A percentile compares a stretch with the other conserved stretches of the same genome.
These are phyloP conservation scores for Arctia plantaginis DNA, from an alignment of 2,888 invertebrate species.

Conservation along the genomic window DNA sequence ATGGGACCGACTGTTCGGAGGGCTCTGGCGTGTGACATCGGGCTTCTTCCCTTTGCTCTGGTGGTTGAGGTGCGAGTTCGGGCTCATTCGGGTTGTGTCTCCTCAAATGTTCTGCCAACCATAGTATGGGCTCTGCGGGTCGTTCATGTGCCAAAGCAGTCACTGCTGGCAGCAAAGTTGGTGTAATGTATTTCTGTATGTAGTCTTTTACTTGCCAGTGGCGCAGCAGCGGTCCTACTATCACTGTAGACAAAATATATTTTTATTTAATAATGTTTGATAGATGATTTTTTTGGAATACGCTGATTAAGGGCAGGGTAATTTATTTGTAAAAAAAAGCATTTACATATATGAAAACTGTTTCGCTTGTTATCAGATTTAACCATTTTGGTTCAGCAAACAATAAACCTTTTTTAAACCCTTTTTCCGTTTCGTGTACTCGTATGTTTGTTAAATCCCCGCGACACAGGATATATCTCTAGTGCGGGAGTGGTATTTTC, in stretches of 20 bases:
- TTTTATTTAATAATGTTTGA: background rate
- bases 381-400: background rate
- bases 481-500: too few relatives aligned
- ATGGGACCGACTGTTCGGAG: conserved; percentile 63
- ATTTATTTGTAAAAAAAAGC: too few relatives aligned
- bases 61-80: conserved; percentile 64
- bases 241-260: conserved; percentile 86
- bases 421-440: too few relatives aligned
- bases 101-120: conserved; percentile 92
- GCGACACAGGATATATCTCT: too few relatives aligned
- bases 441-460: too few relatives aligned
- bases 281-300: background rate
- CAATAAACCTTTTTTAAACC: background rate
- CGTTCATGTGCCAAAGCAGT: conserved; percentile 89
- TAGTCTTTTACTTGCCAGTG: conserved; percentile 89
- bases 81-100: conserved; percentile 92
- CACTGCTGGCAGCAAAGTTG: conserved; percentile 87
- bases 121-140: conserved; percentile 91
- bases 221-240: conserved; percentile 90
- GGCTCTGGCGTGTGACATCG: conserved; percentile 73
- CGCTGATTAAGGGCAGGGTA: too few relatives aligned
- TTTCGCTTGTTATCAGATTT: too few relatives aligned
- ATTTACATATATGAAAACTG: too few relatives aligned
- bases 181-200: conserved; percentile 89
- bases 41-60: conserved; percentile 62